Evolutionary conservation across 2,113 vertebrate genomes (phyloP), one percentile per base, ranked within the genome.

Genomic region (Boulengeromyrus knoepffleri): DNA sequence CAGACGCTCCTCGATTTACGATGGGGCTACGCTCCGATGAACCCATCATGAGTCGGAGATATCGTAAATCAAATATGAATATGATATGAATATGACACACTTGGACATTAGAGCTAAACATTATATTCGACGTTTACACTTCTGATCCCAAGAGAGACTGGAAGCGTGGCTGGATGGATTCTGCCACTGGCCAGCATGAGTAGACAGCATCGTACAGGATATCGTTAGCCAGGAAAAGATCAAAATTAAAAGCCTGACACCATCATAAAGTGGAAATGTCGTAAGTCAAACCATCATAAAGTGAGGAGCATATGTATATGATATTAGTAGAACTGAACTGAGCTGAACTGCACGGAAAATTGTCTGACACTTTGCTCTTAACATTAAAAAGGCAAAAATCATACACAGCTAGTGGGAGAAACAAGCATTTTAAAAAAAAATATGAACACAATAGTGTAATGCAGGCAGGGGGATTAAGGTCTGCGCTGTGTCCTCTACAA

Each of bases 401-500:
- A 80, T 42, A 80, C 36, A 80, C 36, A 42, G 74, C 74, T 80
- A 80, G 15, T 42, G 74, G 15, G 5, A 42, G 2, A 80, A 80
- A 80, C 31, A 42, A 80, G 17, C 31, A 19, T 39, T 80, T 77
- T 39, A 21, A 39, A 7, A 21, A 6, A 21, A 80, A 42, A 56
- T 53, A 53, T 88, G 36, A 45, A 88, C 19, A 45, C 31, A 17
- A 27, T 4, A 12, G 10, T 12, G 36, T 58, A 27, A 15, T 45
- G 19, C 19, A 56, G 36, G 36, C 12, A 84, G 74, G 12, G 27
- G 66, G 31, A 19, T 88, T 85, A 88, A 85, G 91, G 90, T 84
- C 49, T 50, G 39, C 94, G 96, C 92, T 95, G 94, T 77, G 93
- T 84, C 39, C 87, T 92, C 95, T 95, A 97, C 92, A 97, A 94